Conservation (phyloP, 2,113 vertebrate genomes). For the Lutjanus erythropterus region DNA sequence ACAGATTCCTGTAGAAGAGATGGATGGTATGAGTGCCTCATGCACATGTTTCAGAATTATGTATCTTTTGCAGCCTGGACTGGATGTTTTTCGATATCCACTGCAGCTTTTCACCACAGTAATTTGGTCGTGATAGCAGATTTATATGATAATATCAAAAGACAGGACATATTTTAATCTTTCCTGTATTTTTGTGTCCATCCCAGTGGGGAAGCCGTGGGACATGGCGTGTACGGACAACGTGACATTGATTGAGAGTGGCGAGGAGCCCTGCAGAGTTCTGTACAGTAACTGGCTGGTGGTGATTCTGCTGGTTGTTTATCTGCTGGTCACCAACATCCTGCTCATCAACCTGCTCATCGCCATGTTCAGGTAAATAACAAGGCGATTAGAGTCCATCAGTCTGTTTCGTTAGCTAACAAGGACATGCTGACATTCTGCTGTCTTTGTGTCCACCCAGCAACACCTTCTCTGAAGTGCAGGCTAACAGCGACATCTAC, state of each 20-base stretch:
- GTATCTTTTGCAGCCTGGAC: constrained; percentile 6
- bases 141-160: too few species aligned
- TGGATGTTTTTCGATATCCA: neutral
- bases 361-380: constrained; percentile 92
- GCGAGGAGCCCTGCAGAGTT: constrained; percentile 84
- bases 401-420: neutral
- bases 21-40: constrained; percentile 85
- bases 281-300: constrained; percentile 91
- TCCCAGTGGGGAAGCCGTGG: constrained; percentile 80
- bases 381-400: neutral
- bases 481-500: constrained; percentile 91
- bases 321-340: constrained; percentile 93
- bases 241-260: constrained; percentile 70
- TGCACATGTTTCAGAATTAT: neutral
- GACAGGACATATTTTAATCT: neutral
- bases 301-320: constrained; percentile 89
- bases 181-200: neutral
- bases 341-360: constrained; percentile 93
- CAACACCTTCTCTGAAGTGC: constrained; percentile 91
- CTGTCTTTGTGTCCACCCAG: constrained; percentile 72
- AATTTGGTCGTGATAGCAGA: neutral
- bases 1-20: constrained; percentile 90
- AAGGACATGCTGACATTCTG: neutral
- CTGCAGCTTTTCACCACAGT: neutral
- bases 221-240: constrained; percentile 84